phyloP scores from a whole-genome alignment of 2,888 invertebrate genomes.

The Acrobasis suavella region DNA sequence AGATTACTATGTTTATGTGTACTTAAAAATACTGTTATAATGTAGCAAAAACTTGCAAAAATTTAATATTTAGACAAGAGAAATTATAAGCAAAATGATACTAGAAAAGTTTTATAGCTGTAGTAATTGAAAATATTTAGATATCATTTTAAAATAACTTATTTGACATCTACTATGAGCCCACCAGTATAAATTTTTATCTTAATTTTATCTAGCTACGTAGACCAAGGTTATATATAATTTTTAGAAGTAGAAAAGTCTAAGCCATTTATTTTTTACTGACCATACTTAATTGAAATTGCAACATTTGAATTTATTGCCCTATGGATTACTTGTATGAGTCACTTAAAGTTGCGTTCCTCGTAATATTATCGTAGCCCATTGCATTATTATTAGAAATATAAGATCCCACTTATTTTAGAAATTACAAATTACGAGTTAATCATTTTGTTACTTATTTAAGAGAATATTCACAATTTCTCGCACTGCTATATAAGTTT shows the following conservation, averaged over 20 bases:
- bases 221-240: constrained; percentile 2
- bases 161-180: neutral
- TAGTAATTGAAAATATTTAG: no score
- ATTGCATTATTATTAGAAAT: neutral
- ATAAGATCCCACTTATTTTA: neutral
- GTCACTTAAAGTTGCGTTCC: neutral
- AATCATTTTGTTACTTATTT: no score
- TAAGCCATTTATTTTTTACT: neutral
- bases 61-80: no score
- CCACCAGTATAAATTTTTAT: constrained; percentile 10
- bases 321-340: neutral
- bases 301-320: neutral
- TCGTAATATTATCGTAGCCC: neutral
- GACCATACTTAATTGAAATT: neutral
- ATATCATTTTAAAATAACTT: neutral
- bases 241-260: neutral
- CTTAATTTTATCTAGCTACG: constrained; percentile 1
- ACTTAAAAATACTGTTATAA: no score
- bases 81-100: no score
- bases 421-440: no score
- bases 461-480: no score
- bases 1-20: no score
- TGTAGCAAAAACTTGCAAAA: no score
- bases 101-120: no score
- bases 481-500: no score